Evolutionary conservation across 1,140 invertebrate genomes (phyloP), one percentile per base, ranked within the genome.

Genomic region (Plutomurus gul): DNA sequence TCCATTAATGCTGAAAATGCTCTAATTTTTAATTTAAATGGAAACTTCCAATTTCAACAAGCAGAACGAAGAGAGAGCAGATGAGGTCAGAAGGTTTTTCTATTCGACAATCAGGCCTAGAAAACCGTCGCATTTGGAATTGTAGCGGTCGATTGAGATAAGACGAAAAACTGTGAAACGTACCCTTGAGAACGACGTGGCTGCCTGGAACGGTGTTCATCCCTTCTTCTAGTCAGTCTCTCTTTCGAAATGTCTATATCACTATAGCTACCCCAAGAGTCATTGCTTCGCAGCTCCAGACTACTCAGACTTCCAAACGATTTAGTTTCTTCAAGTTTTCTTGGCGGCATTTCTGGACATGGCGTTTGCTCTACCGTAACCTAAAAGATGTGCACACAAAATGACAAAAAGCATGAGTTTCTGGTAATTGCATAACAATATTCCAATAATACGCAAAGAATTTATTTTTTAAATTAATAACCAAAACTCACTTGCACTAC

Each of bases 401-500:
- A 1, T 2, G 25, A 5, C 4, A 18, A 16, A 3, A 56, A 18
- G 8, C n/a, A 43, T 8, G 40, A 43, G n/a, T 10, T n/a, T 43
- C 40, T 10, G n/a, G 40, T 43, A 43, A 43, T 10, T 43, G 40
- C n/a, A 43, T 43, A n/a, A 10, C 8, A 43, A 43, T n/a, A 43
- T 43, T 8, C 40, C 40, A 20, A 11, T 51, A 16, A 20, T 51
- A 51, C 7, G 20, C 10, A 7, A 51, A 20, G 49, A 51, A 8
- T 13, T 7, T 10, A 13, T 51, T 10, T 51, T 51, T 11, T 51
- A 51, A 51, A 51, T 30, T 47, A 47, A 76, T 6, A 49, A 49
- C 22, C 8, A 16, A 20, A 8, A 75, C 86, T 85, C 84, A 94
- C 91, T 88, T 94, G 93, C 73, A 95, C 86, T 79, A 92, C 90